Evolutionary conservation across 2,888 invertebrate genomes (phyloP).

Genomic region (Mechanitis mazaeus): DNA sequence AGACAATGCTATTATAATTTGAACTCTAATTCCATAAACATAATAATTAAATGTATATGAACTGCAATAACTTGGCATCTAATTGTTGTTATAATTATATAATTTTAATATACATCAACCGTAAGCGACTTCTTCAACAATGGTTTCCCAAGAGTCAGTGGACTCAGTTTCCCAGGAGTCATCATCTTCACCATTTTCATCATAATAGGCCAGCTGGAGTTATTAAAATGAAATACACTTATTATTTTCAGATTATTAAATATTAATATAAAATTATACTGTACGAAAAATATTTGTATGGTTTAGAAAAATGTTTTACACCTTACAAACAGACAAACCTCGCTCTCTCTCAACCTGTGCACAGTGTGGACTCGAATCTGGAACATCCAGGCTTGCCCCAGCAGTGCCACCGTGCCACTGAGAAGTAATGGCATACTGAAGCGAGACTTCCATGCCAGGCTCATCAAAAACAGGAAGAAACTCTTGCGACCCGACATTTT

Average conservation of each 20-base stretch:
- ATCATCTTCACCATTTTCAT: constrained; percentile 49
- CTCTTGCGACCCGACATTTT: constrained; percentile 57
- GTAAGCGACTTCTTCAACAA: constrained; percentile 65
- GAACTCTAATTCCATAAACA: not conserved
- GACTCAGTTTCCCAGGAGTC: constrained; percentile 63
- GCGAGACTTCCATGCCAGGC: constrained; percentile 70
- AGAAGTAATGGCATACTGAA: constrained; percentile 70
- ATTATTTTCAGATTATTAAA: constrained; percentile 13
- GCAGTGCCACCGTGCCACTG: constrained; percentile 63
- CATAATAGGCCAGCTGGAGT: constrained; percentile 56
- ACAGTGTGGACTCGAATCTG: constrained; percentile 68
- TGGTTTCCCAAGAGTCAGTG: constrained; percentile 71
- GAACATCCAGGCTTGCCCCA: constrained; percentile 72
- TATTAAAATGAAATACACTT: not conserved
- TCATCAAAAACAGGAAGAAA: constrained; percentile 72
- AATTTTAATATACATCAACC: constrained; percentile 43
- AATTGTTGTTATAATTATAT: not conserved
- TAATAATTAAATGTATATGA: not conserved
- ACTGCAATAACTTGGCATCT: not conserved
- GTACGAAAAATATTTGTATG: no score
- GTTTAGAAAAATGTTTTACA: no score
- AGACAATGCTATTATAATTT: not conserved
- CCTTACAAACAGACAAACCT: constrained; percentile 37
- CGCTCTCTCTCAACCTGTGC: constrained; percentile 56
- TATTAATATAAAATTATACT: not conserved